phyloP scores from a whole-genome alignment of 1,140 invertebrate genomes.

The Cryptotermes secundus region DNA sequence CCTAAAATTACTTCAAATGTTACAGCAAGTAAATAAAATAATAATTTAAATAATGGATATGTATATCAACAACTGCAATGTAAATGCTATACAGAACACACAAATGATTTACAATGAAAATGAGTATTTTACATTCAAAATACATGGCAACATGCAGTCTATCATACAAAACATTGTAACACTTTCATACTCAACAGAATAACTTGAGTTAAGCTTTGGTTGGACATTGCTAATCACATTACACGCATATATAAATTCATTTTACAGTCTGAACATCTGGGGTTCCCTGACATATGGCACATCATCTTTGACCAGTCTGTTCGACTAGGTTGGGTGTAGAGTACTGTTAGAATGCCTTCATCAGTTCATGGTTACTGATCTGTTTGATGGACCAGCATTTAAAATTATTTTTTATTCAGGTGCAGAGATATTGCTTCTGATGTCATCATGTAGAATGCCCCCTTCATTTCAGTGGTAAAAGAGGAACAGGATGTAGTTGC shows the following conservation, averaged over 20 bases:
- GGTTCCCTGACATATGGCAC: slow-evolving; percentile 1
- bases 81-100: background rate
- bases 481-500: too few relatives aligned
- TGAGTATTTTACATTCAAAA: slow-evolving; percentile 20
- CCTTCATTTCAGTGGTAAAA: too few relatives aligned
- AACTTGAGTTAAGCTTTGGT: background rate
- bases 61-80: background rate
- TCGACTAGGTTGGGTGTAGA: background rate
- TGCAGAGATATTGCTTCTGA: too few relatives aligned
- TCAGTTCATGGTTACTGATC: background rate
- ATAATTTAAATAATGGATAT: slow-evolving; percentile 16
- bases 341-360: background rate
- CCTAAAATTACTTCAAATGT: background rate
- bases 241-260: slow-evolving; percentile 3
- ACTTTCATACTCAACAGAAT: slow-evolving; percentile 8
- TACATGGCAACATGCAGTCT: background rate
- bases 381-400: background rate
- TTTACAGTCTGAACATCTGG: background rate
- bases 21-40: background rate
- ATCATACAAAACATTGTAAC: background rate
- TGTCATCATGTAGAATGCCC: too few relatives aligned
- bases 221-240: background rate
- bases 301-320: background rate
- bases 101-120: background rate
- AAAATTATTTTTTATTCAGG: too few relatives aligned